Percentiles rank a stretch among this genome's conserved stretches.
Conservation (phyloP, 2,888 invertebrate genomes). For the Xestia xanthographa region DNA sequence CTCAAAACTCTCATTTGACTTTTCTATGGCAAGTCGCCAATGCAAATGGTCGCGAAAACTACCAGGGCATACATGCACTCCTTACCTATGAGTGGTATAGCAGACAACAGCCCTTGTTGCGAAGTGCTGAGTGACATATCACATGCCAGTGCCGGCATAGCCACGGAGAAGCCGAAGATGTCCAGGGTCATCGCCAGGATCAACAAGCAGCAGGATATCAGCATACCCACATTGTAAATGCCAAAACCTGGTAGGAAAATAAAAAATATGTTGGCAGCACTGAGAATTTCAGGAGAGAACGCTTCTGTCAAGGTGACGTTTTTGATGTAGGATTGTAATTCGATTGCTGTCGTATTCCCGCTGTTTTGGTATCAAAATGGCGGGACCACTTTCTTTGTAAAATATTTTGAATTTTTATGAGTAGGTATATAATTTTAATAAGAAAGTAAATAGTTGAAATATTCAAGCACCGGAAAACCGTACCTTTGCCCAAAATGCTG, state of each 20-base stretch:
- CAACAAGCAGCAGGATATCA: constrained; percentile 88
- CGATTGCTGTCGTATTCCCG: no score
- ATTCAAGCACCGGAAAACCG: no score
- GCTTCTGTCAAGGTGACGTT: constrained; percentile 9
- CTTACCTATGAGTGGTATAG: constrained; percentile 82
- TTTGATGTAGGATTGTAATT: background rate
- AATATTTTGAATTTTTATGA: no score
- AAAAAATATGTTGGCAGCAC: constrained; percentile 16
- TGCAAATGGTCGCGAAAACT: background rate
- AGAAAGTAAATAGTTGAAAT: no score
- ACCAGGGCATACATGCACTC: background rate
- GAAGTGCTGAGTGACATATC: constrained; percentile 91
- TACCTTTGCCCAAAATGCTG: no score
- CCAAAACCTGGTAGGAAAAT: constrained; percentile 90
- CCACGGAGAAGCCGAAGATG: constrained; percentile 84
- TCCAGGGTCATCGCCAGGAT: constrained; percentile 85
- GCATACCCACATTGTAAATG: constrained; percentile 91
- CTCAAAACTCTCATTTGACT: no score
- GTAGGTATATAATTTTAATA: no score
- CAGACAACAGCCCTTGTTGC: constrained; percentile 91
- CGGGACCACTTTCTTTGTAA: no score
- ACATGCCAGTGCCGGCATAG: constrained; percentile 93
- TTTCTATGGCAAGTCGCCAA: no score
- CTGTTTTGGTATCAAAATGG: no score
- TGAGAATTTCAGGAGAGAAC: background rate